Base-by-base conservation (phyloP, 2,113 vertebrate genomes). In the Strix aluco region DNA sequence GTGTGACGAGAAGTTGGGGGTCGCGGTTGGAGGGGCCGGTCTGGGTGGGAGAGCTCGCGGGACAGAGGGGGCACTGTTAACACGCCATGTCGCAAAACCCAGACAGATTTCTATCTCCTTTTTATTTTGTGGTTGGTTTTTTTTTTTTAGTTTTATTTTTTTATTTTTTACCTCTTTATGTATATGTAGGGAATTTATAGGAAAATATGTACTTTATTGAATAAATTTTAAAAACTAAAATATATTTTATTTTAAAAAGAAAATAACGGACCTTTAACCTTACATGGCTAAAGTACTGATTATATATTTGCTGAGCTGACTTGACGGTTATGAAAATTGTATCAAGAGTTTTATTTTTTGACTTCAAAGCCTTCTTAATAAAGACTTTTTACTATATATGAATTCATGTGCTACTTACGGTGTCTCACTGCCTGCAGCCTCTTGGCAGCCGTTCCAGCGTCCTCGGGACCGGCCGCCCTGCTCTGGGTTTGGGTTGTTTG, bases 291-390 rank as follows among this genome's bases (percentile, higher is more conserved):
- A 98, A 98, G 98, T 98, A 99, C 97, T 98, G 99, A 99, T 98
- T 99, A 99, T 99, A 99, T 99, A 98, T 98, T 97, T 98, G 98
- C 97, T 98, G 98, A 98, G 98, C 98, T 99, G 98, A 99, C 98
- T 99, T 99, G 98, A 98, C 98, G 98, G 98, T 99, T 99, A 98
- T 97, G 99, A 99, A 99, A 98, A 99, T 99, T 99, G 99, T 99
- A 99, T 99, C 98, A 98, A 99, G 99, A 99, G 99, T 99, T 99
- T 99, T 99, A 99, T 99, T 99, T 99, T 99, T 99, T 98, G 97
- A 98, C 97, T 97, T 98, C 97, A 98, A 98, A 99, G 98, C 99
- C 99, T 99, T 99, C 99, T 99, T 99, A 99, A 99, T 99, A 99
- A 99, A 99, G 98, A 99, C 97, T 98, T 98, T 98, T 98, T 98